These are phyloP conservation scores for Limosa lapponica DNA, from an alignment of 2,797 vertebrate species.

Conservation along the genomic window DNA sequence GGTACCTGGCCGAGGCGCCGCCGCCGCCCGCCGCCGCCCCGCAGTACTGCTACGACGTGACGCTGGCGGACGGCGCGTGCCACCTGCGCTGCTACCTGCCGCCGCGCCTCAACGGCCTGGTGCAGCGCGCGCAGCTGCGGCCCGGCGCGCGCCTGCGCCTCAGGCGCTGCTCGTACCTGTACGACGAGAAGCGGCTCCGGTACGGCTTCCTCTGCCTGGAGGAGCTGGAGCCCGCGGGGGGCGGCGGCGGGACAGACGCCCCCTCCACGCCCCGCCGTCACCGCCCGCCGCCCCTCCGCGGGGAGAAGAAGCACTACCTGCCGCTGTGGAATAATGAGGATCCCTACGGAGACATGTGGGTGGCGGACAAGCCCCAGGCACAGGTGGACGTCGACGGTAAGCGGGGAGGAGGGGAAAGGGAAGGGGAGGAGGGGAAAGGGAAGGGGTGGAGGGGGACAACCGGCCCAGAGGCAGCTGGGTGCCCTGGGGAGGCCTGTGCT, in stretches of 20 bases:
- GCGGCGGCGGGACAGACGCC: neutral
- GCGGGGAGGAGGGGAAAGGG: neutral
- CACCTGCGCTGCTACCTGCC: slow-evolving; percentile 81
- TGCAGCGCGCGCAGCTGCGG: slow-evolving; percentile 80
- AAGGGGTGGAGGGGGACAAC: neutral
- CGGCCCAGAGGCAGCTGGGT: neutral
- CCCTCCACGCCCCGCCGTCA: accelerated
- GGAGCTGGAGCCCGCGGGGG: neutral
- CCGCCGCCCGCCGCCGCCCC: neutral
- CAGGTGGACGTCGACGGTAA: slow-evolving; percentile 83
- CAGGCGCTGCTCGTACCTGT: slow-evolving; percentile 80
- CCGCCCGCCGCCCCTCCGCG: slow-evolving; percentile 74
- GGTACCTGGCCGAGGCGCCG: slow-evolving; percentile 79
- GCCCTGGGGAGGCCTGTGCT: accelerated
- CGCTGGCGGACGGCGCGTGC: slow-evolving; percentile 81
- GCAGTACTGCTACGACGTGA: slow-evolving; percentile 86
- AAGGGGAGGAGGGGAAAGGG: neutral
- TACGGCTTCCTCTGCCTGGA: slow-evolving; percentile 83
- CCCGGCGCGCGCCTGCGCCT: slow-evolving; percentile 79
- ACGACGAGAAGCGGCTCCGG: slow-evolving; percentile 82
- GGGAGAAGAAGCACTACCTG: slow-evolving; percentile 84
- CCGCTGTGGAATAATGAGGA: slow-evolving; percentile 93
- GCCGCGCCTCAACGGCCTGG: slow-evolving; percentile 74
- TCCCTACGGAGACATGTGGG: slow-evolving; percentile 86
- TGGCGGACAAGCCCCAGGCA: slow-evolving; percentile 9